These are phyloP conservation scores for Glossophaga mutica DNA, from an alignment of 2,797 vertebrate genomes.

Conservation along the genomic window DNA sequence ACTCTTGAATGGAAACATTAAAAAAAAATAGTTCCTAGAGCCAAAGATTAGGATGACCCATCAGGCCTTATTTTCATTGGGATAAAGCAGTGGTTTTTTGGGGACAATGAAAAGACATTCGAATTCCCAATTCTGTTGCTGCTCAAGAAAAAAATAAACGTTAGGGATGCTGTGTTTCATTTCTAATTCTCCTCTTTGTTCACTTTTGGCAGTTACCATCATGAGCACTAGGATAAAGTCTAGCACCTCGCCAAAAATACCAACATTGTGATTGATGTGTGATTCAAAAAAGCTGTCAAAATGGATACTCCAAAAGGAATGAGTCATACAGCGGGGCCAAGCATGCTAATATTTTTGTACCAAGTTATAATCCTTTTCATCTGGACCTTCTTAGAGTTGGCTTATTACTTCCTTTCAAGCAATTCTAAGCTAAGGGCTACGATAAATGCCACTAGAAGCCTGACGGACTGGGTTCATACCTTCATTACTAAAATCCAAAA, in stretches of 20 bases:
- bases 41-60: neutral
- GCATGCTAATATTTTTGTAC: conserved; percentile 65
- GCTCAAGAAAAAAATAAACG: neutral
- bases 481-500: conserved; percentile 59
- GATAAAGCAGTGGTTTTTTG: conserved; percentile 19
- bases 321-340: conserved; percentile 57
- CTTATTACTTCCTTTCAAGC: conserved; percentile 69
- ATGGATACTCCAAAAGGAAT: conserved; percentile 67
- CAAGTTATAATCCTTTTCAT: conserved; percentile 72
- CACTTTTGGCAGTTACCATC: conserved; percentile 49
- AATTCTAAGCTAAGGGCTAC: conserved; percentile 49
- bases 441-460: conserved; percentile 56
- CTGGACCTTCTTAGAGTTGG: conserved; percentile 66
- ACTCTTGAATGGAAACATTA: neutral
- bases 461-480: conserved; percentile 76
- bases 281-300: conserved; percentile 73
- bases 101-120: neutral
- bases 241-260: conserved; percentile 54
- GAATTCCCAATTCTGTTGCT: conserved; percentile 25
- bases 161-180: conserved; percentile 47
- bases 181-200: conserved; percentile 61
- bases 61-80: neutral
- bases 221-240: conserved; percentile 51
- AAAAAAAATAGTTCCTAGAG: neutral
- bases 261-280: conserved; percentile 52